A percentile compares a stretch with the other conserved stretches of the same genome.
Conservation (phyloP, 2,888 invertebrate species). For the Tipula unca region DNA sequence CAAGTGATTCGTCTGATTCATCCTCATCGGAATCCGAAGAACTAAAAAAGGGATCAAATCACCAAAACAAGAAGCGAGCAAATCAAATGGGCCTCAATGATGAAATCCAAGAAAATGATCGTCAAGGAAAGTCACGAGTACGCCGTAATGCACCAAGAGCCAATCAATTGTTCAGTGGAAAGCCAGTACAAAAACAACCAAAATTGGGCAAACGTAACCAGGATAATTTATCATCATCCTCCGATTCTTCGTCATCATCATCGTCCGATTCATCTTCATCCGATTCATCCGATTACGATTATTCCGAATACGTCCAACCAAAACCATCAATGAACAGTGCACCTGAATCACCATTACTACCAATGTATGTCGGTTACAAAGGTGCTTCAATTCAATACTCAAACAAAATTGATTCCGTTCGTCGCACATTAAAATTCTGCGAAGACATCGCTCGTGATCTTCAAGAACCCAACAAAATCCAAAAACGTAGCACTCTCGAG, state of each 20-base stretch:
- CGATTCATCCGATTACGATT: conserved; percentile 15
- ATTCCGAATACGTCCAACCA: conserved; percentile 28
- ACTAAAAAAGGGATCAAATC: no score
- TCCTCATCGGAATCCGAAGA: conserved; percentile 21
- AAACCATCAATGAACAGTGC: conserved; percentile 37
- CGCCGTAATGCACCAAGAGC: background rate
- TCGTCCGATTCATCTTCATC: conserved; percentile 23
- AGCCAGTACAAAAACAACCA: background rate
- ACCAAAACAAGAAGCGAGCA: conserved; percentile 24
- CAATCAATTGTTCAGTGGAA: background rate
- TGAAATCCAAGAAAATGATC: background rate
- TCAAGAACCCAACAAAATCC: conserved; percentile 49
- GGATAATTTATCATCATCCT: background rate
- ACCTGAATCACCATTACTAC: conserved; percentile 43
- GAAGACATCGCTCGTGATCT: conserved; percentile 53
- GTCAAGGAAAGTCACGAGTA: conserved; percentile 16
- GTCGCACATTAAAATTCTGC: conserved; percentile 38
- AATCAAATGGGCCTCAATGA: background rate
- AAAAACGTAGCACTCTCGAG: conserved; percentile 48
- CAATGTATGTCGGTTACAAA: conserved; percentile 43
- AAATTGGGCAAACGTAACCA: conserved; percentile 10
- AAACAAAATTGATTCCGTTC: conserved; percentile 31
- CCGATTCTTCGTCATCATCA: conserved; percentile 26
- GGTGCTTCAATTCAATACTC: conserved; percentile 41
- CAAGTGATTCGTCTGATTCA: background rate